These are phyloP conservation scores for Acleris laterana DNA, from an alignment of 2,888 invertebrate genomes.

Conservation along the genomic window DNA sequence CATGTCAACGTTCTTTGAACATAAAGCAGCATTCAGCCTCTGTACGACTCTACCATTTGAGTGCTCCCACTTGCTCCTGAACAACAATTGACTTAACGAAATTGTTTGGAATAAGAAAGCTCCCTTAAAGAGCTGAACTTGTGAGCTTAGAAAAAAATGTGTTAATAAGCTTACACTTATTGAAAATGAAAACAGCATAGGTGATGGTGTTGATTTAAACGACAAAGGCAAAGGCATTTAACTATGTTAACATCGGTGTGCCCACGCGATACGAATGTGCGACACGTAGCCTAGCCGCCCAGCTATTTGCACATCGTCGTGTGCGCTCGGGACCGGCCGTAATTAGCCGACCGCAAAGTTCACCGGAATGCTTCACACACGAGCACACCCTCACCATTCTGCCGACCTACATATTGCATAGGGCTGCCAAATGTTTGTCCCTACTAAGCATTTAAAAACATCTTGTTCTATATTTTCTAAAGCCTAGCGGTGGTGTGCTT, in stretches of 20 bases:
- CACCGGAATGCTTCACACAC: conserved; percentile 60
- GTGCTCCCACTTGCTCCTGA: conserved; percentile 39
- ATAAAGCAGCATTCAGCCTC: conserved; percentile 64
- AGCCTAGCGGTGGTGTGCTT: no score
- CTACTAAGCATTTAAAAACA: not conserved
- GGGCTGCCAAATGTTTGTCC: conserved; percentile 40
- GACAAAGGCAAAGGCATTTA: conserved; percentile 8
- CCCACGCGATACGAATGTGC: conserved; percentile 42
- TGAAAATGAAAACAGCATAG: not conserved
- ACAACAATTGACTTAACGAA: conserved; percentile 35
- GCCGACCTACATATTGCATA: conserved; percentile 55
- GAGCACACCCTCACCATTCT: conserved; percentile 53
- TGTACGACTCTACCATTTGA: conserved; percentile 56
- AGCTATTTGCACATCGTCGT: conserved; percentile 68
- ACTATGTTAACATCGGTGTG: conserved; percentile 26
- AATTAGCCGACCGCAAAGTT: conserved; percentile 75
- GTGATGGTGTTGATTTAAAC: not conserved
- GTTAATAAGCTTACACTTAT: not conserved
- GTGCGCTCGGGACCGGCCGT: conserved; percentile 58
- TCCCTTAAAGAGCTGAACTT: not conserved
- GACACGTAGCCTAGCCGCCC: conserved; percentile 61
- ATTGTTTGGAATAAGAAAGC: no score
- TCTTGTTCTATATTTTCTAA: no score
- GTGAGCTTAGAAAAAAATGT: not conserved
- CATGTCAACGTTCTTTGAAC: conserved; percentile 79